Base-by-base conservation (phyloP, 1,140 invertebrate genomes). In the Drosophila trapezifrons region DNA sequence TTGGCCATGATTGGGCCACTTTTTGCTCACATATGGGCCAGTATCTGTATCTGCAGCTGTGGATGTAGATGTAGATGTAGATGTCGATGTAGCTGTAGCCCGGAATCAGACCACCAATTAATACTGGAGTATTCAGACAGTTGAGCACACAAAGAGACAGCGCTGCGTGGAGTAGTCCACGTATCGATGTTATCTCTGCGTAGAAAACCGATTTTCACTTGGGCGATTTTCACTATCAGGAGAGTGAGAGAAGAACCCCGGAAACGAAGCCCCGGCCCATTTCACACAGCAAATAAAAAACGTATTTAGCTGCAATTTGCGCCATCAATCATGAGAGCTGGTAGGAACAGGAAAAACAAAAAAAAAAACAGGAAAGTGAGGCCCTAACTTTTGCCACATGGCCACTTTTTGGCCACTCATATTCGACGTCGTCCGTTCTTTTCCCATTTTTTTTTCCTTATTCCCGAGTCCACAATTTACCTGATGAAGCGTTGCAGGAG, bases 291-390 rank as follows among this genome's bases (percentile, higher is more conserved):
- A 89, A 80, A 89, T 89, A 87, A 89, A 87, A 89, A 89, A 84
- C 80, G 76, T 89, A 89, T 89, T 89, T 89, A 89, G 66, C 84
- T 84, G 80, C 84, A 89, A 89, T 89, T 89, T 89, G 84, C 65
- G 77, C 74, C 85, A 89, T 89, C 84, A 89, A 89, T 89, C 76
- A 78, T 78, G 59, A 65, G 54, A 58, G 75, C 65, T 47, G 37
- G 32, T 51, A 81, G 38, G 27, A 62, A 29, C 13, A 52, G n/a
- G n/a, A 47, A n/a, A n/a, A n/a, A n/a, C n/a, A n/a, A n/a, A 54
- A 54, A 60, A 52, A 70, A 52, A 57, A 18, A 0, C 35, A 18
- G 49, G 13, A 47, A 47, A 63, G 42, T 51, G 45, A 55, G 52
- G 40, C 54, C 66, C 70, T 67, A 78, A 79, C 83, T 86, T 83